A percentile compares a stretch with the other conserved stretches of the same genome.
These are phyloP conservation scores for Allacma fusca DNA, from an alignment of 2,888 invertebrate species.

Conservation along the genomic window DNA sequence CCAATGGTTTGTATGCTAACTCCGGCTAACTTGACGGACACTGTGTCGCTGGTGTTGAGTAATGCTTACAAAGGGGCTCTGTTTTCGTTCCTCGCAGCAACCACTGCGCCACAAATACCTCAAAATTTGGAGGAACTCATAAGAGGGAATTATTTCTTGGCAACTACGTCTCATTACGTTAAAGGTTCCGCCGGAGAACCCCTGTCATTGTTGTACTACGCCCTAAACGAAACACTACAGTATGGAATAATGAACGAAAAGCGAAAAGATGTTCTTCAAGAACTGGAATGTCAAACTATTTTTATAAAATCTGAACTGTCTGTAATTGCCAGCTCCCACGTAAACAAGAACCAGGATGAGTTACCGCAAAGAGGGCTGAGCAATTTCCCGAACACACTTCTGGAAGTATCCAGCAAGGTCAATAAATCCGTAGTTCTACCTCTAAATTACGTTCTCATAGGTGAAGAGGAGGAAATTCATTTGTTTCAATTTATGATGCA, in stretches of 20 bases:
- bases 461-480: background rate
- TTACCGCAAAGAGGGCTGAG: background rate
- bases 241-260: background rate
- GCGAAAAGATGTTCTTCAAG: background rate
- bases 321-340: background rate
- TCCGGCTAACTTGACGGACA: no score
- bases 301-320: constrained; percentile 16
- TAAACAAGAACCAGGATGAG: background rate
- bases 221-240: background rate
- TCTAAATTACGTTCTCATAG: background rate
- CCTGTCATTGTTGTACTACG: constrained; percentile 12
- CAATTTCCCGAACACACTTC: background rate
- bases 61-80: constrained; percentile 29
- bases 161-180: background rate
- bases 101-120: background rate
- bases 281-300: background rate
- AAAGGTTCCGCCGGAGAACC: background rate
- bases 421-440: background rate
- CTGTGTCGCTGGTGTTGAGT: no score
- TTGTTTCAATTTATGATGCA: constrained; percentile 24
- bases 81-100: background rate
- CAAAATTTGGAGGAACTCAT: background rate
- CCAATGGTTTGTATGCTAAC: no score
- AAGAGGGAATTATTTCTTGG: background rate
- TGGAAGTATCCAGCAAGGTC: background rate